A percentile compares a stretch with the other conserved stretches of the same genome.
Evolutionary conservation across 2,797 vertebrate genomes (phyloP).

Genomic region (Sebastes aleutianus): DNA sequence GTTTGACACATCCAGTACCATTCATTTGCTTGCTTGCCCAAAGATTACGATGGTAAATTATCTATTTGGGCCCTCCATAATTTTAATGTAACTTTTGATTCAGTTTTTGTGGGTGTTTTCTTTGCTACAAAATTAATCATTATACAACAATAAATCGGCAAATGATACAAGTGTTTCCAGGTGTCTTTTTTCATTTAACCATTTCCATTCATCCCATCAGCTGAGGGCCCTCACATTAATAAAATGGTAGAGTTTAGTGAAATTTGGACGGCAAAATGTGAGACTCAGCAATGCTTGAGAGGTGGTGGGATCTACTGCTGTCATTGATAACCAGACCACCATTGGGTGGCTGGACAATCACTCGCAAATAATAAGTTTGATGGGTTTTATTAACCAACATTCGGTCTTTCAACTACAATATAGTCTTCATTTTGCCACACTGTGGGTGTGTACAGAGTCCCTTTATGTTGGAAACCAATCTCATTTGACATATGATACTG

Average conservation of each 20-base stretch:
- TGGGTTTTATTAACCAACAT: too few species aligned
- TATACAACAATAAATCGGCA: background rate
- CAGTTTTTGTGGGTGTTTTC: background rate
- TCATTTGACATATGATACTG: background rate
- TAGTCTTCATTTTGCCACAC: background rate
- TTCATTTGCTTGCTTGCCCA: background rate
- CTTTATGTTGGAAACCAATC: background rate
- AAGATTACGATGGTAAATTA: too few species aligned
- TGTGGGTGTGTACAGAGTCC: background rate
- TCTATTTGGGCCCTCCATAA: background rate
- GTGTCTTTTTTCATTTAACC: background rate
- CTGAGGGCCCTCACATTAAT: background rate
- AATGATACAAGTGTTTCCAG: rapidly evolving
- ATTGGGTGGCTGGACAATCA: background rate
- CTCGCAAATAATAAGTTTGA: too few species aligned
- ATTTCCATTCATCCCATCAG: background rate
- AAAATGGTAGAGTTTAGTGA: background rate
- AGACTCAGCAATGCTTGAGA: too few species aligned
- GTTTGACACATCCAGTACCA: background rate
- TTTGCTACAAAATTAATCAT: background rate
- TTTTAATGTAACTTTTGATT: background rate
- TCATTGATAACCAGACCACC: background rate
- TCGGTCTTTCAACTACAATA: too few species aligned
- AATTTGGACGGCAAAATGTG: background rate
- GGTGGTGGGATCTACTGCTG: background rate